Percentiles rank a stretch among this genome's conserved stretches.
phyloP scores from a whole-genome alignment of 92 coral and sea anemone genomes.

The Nematostella vectensis region DNA sequence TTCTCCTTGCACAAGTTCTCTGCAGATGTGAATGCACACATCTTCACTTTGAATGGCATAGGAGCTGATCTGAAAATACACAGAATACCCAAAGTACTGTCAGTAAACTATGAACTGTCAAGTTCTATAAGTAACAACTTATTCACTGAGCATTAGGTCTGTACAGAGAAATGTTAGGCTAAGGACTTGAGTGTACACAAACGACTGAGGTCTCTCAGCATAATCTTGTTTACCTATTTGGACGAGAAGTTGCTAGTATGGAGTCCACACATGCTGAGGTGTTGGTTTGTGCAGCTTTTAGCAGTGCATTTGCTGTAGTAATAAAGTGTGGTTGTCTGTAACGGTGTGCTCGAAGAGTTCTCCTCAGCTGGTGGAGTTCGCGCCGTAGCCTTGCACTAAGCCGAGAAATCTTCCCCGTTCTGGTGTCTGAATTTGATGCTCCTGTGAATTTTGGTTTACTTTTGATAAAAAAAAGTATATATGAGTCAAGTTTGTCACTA shows the following conservation, averaged over 20 bases:
- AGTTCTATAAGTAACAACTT: too few species aligned
- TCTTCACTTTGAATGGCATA: constrained; percentile 32
- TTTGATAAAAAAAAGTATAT: too few species aligned
- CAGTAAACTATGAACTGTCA: too few species aligned
- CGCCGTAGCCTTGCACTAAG: constrained; percentile 69
- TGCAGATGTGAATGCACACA: constrained; percentile 53
- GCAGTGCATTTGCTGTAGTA: constrained; percentile 54
- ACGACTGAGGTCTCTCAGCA: too few species aligned
- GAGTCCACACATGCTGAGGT: constrained; percentile 74
- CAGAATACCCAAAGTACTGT: too few species aligned
- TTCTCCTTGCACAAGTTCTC: constrained; percentile 42
- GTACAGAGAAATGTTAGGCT: too few species aligned
- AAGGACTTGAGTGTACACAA: too few species aligned
- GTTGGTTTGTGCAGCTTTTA: constrained; percentile 66
- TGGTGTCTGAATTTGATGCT: constrained; percentile 36
- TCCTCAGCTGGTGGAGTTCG: constrained; percentile 69
- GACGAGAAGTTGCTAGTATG: constrained; percentile 27
- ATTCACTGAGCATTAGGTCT: too few species aligned
- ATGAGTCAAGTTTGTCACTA: too few species aligned
- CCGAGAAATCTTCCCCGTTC: constrained; percentile 70
- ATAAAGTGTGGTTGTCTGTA: constrained; percentile 47
- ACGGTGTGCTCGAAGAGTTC: constrained; percentile 63
- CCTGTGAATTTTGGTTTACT: too few species aligned
- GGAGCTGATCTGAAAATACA: constrained; percentile 44
- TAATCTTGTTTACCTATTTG: too few species aligned